Percentiles rank a stretch among this genome's conserved stretches.
Conservation (phyloP, 2,888 invertebrate species). For the Oligia fasciuncula region DNA sequence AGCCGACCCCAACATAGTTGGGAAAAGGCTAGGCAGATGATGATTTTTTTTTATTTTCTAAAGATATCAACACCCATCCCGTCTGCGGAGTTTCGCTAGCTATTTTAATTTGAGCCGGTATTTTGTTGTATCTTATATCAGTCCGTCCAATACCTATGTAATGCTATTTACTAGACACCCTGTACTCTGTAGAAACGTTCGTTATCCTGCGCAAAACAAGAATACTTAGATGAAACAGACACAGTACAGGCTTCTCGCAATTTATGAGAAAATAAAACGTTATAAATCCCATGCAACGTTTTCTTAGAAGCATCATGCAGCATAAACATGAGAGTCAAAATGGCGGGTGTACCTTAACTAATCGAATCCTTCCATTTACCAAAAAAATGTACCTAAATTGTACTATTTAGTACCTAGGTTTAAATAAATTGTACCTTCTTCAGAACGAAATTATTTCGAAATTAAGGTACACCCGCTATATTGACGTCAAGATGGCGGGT, state of each 20-base stretch:
- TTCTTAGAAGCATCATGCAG: slow-evolving; percentile 38
- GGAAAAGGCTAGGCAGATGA: too few relatives aligned
- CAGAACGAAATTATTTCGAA: too few relatives aligned
- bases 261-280: slow-evolving; percentile 41
- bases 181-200: slow-evolving; percentile 21
- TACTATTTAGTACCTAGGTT: too few relatives aligned
- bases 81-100: too few relatives aligned
- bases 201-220: slow-evolving; percentile 43
- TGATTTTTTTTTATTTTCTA: not conserved
- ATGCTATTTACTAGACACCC: not conserved
- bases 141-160: not conserved
- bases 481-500: too few relatives aligned
- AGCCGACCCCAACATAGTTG: too few relatives aligned
- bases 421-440: too few relatives aligned
- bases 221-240: slow-evolving; percentile 10
- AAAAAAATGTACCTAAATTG: too few relatives aligned
- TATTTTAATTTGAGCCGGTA: not conserved
- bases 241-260: slow-evolving; percentile 22
- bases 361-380: too few relatives aligned
- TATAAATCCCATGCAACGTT: not conserved
- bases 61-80: not conserved
- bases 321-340: too few relatives aligned
- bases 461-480: too few relatives aligned
- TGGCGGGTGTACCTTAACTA: too few relatives aligned
- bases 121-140: not conserved